phyloP scores from a whole-genome alignment of 2,113 vertebrate species.

The Microcebus ravelobensis region DNA sequence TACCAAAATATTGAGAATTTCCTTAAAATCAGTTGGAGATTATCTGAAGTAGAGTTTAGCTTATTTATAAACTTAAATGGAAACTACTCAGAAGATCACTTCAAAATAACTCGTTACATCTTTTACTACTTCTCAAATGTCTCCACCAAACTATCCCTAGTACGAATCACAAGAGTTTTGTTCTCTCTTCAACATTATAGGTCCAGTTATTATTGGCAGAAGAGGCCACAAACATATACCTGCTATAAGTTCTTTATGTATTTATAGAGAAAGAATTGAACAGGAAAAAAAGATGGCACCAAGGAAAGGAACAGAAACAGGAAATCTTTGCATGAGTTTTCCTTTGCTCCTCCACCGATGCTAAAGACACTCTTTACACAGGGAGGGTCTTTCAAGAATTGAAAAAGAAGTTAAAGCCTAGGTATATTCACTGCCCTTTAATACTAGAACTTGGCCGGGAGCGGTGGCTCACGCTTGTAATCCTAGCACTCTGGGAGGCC shows the following conservation, averaged over 20 bases:
- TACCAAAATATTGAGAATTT: neutral
- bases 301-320: neutral
- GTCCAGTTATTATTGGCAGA: neutral
- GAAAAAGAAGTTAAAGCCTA: neutral
- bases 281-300: neutral
- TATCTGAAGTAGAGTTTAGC: neutral
- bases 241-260: neutral
- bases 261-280: neutral
- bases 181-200: neutral
- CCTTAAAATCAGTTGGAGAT: conserved; percentile 26
- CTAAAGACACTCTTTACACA: neutral
- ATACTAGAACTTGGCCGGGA: neutral
- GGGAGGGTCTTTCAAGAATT: neutral
- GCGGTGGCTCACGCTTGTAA: no score
- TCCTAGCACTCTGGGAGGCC: no score
- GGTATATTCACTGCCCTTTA: neutral
- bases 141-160: neutral
- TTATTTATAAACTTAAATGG: neutral
- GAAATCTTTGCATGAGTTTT: neutral
- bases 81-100: neutral
- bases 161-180: neutral
- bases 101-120: conserved; percentile 20
- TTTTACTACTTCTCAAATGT: neutral
- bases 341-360: neutral
- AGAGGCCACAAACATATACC: neutral